Evolutionary conservation across 2,888 invertebrate genomes (phyloP).

Genomic region (Andrena bicolor): DNA sequence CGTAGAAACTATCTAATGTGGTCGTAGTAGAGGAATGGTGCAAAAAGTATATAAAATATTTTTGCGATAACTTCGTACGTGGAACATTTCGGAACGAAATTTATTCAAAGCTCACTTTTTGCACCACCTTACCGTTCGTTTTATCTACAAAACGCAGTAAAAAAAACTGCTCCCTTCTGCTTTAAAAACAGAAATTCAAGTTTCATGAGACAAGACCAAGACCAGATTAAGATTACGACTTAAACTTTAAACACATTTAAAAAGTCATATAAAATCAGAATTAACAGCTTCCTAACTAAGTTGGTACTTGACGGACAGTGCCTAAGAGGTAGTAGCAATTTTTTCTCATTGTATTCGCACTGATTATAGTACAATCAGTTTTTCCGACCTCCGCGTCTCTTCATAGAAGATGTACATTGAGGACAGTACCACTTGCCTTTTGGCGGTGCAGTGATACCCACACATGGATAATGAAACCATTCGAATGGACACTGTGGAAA

Average conservation of each 20-base stretch:
- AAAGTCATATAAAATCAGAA: constrained; percentile 79
- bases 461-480: constrained; percentile 99
- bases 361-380: constrained; percentile 86
- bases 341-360: constrained; percentile 60
- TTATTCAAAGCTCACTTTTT: constrained; percentile 53
- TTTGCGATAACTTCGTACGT: constrained; percentile 34
- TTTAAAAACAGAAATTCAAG: constrained; percentile 61
- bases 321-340: constrained; percentile 81
- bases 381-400: constrained; percentile 92
- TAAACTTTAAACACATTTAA: constrained; percentile 74
- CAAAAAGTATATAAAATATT: constrained; percentile 60
- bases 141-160: constrained; percentile 62
- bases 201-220: constrained; percentile 60
- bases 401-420: constrained; percentile 95
- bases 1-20: constrained; percentile 69
- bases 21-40: constrained; percentile 60
- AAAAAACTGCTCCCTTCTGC: constrained; percentile 60
- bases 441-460: constrained; percentile 97
- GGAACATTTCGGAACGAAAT: constrained; percentile 46
- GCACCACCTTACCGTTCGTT: constrained; percentile 52
- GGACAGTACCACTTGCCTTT: constrained; percentile 99
- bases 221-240: constrained; percentile 62
- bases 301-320: constrained; percentile 78
- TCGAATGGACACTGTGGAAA: constrained; percentile 95
- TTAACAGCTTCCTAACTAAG: constrained; percentile 76